Conservation (phyloP, 35 echinoderm and acorn worm species). For the Heliocidaris erythrogramma region DNA sequence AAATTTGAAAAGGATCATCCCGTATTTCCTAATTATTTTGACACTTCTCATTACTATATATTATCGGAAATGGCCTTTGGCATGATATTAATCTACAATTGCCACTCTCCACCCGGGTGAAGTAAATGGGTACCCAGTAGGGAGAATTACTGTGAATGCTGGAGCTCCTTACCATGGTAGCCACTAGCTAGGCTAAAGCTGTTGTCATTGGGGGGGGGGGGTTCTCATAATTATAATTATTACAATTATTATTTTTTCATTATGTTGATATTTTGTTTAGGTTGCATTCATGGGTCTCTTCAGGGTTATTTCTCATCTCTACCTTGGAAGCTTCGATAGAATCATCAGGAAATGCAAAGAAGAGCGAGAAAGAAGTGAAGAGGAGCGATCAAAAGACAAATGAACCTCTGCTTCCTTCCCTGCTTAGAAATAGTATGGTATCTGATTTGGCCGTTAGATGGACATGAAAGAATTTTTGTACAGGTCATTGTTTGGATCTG, state of each 20-base stretch:
- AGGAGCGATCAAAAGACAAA: not conserved
- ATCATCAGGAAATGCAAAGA: conserved; percentile 47
- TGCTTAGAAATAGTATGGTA: not conserved
- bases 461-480: not conserved
- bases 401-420: not conserved
- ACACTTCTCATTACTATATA: too few relatives aligned
- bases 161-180: too few relatives aligned
- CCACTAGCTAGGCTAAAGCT: too few relatives aligned
- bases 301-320: conserved; percentile 46
- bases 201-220: too few relatives aligned
- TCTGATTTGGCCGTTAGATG: not conserved
- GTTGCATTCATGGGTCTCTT: conserved; percentile 54
- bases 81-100: too few relatives aligned
- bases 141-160: too few relatives aligned
- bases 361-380: not conserved
- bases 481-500: not conserved
- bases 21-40: too few relatives aligned
- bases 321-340: conserved; percentile 52
- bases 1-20: too few relatives aligned
- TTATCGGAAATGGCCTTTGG: too few relatives aligned
- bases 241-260: not conserved
- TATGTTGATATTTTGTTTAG: not conserved
- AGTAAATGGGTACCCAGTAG: too few relatives aligned
- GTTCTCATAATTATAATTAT: too few relatives aligned
- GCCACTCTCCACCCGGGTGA: too few relatives aligned